Evolutionary conservation across 2,113 vertebrate species (phyloP).

Genomic region (Fukomys damarensis): DNA sequence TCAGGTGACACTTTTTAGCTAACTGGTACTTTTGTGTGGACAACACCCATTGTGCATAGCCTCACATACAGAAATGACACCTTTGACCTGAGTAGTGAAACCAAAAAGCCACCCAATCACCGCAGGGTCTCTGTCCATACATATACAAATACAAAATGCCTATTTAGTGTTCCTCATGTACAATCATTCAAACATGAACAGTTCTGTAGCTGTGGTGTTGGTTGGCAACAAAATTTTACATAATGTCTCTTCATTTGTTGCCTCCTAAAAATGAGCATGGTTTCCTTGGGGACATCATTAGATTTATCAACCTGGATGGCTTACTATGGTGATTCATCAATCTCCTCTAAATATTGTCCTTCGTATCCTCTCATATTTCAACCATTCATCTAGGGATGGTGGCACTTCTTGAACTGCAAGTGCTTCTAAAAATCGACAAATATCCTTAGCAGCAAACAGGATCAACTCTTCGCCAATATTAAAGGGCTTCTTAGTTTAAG

Average conservation of each 20-base stretch:
- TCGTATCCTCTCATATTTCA: neutral
- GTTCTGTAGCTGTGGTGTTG: neutral
- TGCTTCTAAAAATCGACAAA: neutral
- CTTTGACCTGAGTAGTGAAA: neutral
- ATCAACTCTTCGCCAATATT: neutral
- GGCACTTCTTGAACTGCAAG: neutral
- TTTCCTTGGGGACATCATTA: neutral
- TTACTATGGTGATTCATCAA: neutral
- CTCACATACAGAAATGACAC: neutral
- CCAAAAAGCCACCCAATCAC: neutral
- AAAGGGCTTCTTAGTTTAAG: neutral
- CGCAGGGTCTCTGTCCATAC: neutral
- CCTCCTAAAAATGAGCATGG: neutral
- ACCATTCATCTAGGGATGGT: neutral
- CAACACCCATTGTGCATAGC: neutral
- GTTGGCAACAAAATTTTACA: neutral
- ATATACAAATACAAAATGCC: neutral
- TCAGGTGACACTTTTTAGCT: neutral
- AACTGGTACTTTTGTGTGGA: neutral
- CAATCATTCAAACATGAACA: neutral
- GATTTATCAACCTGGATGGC: neutral
- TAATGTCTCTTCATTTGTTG: neutral
- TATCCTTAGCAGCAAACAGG: neutral
- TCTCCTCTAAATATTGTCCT: neutral
- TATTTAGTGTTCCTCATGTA: neutral